Conservation (phyloP, 2,113 vertebrate species). For the Nothobranchius furzeri region DNA sequence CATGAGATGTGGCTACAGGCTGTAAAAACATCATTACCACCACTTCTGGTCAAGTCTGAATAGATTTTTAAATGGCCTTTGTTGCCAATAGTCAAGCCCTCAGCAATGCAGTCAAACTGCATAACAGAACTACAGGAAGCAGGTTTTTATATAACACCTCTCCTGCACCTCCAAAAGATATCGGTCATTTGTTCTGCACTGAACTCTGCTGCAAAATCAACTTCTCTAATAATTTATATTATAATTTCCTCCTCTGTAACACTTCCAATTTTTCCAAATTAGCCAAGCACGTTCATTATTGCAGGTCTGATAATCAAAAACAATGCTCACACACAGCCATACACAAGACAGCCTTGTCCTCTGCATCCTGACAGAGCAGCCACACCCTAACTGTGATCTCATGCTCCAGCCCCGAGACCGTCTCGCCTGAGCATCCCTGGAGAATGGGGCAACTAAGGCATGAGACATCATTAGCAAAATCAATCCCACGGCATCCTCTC, state of each 20-base stretch:
- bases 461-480: constrained; percentile 63
- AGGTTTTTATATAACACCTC: not conserved
- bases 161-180: not conserved
- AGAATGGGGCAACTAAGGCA: constrained; percentile 51
- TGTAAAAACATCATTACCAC: constrained; percentile 11
- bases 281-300: constrained; percentile 5
- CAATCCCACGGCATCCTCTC: constrained; percentile 42
- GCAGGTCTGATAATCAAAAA: constrained; percentile 12
- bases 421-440: constrained; percentile 59
- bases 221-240: not conserved
- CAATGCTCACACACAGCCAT: constrained; percentile 1
- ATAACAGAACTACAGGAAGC: not conserved
- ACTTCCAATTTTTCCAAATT: not conserved
- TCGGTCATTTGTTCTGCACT: not conserved
- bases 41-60: constrained; percentile 10
- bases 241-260: not conserved
- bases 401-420: constrained; percentile 56
- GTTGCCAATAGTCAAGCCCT: constrained; percentile 8
- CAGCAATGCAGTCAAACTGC: constrained; percentile 8
- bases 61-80: constrained; percentile 2
- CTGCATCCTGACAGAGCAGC: constrained; percentile 41
- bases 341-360: constrained; percentile 39
- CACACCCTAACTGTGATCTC: constrained; percentile 75
- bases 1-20: constrained; percentile 38
- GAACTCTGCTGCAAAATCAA: not conserved